Conservation (phyloP, 1,140 invertebrate species). For the Akabosia matsudoensis region DNA sequence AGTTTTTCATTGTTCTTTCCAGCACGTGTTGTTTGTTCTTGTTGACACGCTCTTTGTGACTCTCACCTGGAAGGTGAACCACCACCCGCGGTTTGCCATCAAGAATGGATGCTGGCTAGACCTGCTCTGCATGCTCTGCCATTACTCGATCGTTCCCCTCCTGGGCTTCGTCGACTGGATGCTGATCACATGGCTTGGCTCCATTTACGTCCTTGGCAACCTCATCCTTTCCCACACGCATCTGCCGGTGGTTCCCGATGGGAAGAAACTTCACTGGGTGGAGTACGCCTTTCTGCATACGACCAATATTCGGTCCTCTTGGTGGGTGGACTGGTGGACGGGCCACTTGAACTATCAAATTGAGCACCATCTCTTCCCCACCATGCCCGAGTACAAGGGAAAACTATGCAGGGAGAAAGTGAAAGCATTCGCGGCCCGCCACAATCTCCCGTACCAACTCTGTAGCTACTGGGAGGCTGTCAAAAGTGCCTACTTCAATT, state of each 20-base stretch:
- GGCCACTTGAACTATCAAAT: constrained; percentile 39
- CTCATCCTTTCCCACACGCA: constrained; percentile 14
- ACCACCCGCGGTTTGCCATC: background rate
- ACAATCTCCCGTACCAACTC: constrained; percentile 13
- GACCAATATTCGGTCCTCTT: constrained; percentile 13
- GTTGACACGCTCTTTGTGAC: background rate
- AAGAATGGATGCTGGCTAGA: constrained; percentile 4
- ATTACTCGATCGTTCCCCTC: background rate
- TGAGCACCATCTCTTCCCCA: constrained; percentile 41
- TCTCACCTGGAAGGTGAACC: background rate
- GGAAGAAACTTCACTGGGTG: constrained; percentile 15
- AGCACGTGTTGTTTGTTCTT: background rate
- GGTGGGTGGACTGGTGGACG: constrained; percentile 38
- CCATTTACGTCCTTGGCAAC: constrained; percentile 9
- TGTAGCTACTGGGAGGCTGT: constrained; percentile 15
- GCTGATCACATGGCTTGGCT: background rate
- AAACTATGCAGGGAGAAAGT: constrained; percentile 25
- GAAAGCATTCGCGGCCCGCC: constrained; percentile 16
- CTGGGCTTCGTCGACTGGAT: background rate
- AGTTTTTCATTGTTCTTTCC: too few relatives aligned
- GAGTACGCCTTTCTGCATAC: constrained; percentile 21
- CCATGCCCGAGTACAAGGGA: constrained; percentile 36
- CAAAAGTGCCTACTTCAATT: too few relatives aligned
- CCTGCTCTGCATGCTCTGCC: background rate
- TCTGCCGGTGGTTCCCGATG: background rate